Evolutionary conservation across 2,113 vertebrate species (phyloP).

Genomic region (Phylloscopus trochiloides): DNA sequence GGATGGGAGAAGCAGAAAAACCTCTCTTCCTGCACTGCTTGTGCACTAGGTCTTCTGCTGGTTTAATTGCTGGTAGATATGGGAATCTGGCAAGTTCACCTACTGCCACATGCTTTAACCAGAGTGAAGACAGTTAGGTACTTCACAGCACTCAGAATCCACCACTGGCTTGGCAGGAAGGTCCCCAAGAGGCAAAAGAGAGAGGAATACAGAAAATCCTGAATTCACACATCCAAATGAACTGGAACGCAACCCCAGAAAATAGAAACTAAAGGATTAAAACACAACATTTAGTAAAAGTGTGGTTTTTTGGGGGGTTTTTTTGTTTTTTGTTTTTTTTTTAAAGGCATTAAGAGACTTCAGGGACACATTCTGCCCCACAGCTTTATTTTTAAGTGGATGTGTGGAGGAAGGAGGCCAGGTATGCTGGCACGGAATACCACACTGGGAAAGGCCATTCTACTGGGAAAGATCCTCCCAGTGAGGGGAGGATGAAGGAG

Average conservation of each 20-base stretch:
- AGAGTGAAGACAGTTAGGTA: neutral
- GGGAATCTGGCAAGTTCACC: neutral
- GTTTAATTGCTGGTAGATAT: neutral
- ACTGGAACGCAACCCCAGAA: neutral
- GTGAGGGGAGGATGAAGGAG: neutral
- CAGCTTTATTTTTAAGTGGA: neutral
- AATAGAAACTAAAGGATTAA: neutral
- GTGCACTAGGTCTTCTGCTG: neutral
- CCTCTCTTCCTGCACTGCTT: neutral
- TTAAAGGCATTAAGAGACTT: neutral
- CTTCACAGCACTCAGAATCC: neutral
- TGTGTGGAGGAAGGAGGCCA: neutral
- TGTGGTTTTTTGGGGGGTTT: no score
- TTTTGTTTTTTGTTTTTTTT: no score
- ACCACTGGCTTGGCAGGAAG: neutral
- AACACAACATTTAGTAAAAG: neutral
- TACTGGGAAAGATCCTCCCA: neutral
- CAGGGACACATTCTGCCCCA: fast-evolving
- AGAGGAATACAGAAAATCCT: neutral
- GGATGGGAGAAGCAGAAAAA: neutral
- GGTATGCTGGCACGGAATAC: neutral
- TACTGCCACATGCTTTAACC: neutral
- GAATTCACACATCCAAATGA: neutral
- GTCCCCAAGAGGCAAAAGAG: neutral
- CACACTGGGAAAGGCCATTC: neutral